Evolutionary conservation across 2,113 vertebrate species (phyloP).

Genomic region (Nerophis lumbriciformis): DNA sequence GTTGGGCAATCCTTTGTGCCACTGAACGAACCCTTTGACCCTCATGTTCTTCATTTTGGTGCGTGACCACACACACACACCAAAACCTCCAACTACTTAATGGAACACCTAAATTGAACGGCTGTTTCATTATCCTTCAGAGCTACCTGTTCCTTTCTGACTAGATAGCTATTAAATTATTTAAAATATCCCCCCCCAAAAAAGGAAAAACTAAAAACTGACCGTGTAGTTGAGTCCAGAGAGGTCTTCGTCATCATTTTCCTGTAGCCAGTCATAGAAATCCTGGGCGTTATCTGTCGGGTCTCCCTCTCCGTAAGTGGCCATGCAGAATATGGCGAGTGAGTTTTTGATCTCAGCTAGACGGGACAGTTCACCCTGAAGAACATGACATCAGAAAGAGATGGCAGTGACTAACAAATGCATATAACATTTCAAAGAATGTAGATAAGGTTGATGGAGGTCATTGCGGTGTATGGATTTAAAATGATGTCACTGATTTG

Average conservation of each 20-base stretch:
- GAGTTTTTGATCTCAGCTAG: constrained; percentile 87
- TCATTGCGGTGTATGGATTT: neutral
- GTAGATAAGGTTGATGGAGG: neutral
- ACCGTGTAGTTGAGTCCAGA: constrained; percentile 86
- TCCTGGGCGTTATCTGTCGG: constrained; percentile 97
- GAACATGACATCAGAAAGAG: neutral
- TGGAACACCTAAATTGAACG: neutral
- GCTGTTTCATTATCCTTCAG: too few species aligned
- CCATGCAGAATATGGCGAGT: constrained; percentile 94
- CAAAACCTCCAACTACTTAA: neutral
- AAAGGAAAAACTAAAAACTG: constrained; percentile 50
- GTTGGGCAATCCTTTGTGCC: neutral
- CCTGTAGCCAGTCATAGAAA: constrained; percentile 96
- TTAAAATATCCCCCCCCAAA: too few species aligned
- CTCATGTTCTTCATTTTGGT: neutral
- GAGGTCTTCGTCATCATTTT: constrained; percentile 77
- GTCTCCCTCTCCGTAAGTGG: constrained; percentile 94
- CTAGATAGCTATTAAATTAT: too few species aligned
- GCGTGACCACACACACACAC: neutral
- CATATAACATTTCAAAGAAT: neutral
- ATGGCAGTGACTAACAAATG: neutral
- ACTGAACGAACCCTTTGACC: neutral
- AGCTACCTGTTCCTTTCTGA: too few species aligned
- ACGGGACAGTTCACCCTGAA: constrained; percentile 83
- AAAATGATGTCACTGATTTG: neutral